These are phyloP conservation scores for Drosophila mercatorum DNA, from an alignment of 2,888 invertebrate species.

Conservation along the genomic window DNA sequence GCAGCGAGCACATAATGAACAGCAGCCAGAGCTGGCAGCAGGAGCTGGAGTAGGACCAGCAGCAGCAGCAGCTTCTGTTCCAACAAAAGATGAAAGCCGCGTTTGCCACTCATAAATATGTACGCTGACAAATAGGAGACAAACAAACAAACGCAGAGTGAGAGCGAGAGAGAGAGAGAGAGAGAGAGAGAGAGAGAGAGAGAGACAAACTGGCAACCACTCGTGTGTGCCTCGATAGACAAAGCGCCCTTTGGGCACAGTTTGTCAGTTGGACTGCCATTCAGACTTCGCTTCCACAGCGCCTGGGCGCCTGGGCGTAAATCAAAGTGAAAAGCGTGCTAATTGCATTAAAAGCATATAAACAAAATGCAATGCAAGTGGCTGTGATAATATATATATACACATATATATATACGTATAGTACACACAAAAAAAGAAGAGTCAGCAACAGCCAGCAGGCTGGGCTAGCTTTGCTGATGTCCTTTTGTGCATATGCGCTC, in stretches of 20 bases:
- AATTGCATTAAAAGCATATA: conserved; percentile 81
- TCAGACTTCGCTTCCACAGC: neutral
- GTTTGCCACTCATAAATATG: conserved; percentile 70
- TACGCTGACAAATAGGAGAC: conserved; percentile 35
- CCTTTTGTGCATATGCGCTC: conserved; percentile 71
- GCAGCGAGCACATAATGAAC: conserved; percentile 59
- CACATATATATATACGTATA: conserved; percentile 4
- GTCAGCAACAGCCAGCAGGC: neutral
- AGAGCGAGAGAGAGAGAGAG: conserved; percentile 23
- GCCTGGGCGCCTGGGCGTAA: conserved; percentile 63
- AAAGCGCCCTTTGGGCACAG: conserved; percentile 40
- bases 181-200: conserved; percentile 19
- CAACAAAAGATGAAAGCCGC: conserved; percentile 74
- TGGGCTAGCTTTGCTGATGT: conserved; percentile 28
- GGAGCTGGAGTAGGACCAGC: conserved; percentile 21
- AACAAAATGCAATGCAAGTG: conserved; percentile 80
- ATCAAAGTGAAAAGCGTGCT: conserved; percentile 81
- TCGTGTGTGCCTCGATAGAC: conserved; percentile 52
- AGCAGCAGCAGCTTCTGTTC: conserved; percentile 51
- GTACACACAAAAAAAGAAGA: neutral
- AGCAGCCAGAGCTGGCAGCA: conserved; percentile 18
- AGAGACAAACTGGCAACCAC: conserved; percentile 33
- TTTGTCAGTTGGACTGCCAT: conserved; percentile 21
- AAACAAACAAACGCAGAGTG: conserved; percentile 29
- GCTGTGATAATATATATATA: conserved; percentile 64